A percentile compares a stretch with the other conserved stretches of the same genome.
phyloP scores from a whole-genome alignment of 2,888 invertebrate genomes.

The Torymus aiolomorphi region DNA sequence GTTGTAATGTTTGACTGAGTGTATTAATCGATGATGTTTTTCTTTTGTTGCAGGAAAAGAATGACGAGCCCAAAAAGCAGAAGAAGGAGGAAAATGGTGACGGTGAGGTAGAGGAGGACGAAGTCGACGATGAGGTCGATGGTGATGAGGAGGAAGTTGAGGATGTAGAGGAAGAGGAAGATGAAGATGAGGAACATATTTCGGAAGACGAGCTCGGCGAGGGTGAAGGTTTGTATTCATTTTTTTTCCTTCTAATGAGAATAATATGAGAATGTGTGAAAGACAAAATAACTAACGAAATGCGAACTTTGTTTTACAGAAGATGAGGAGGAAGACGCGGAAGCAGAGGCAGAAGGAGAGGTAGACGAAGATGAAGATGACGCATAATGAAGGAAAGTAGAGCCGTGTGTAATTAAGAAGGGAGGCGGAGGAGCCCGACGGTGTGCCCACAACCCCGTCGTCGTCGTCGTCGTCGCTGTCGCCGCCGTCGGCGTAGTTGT shows the following conservation, averaged over 20 bases:
- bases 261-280: neutral
- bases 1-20: neutral
- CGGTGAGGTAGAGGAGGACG: conserved; percentile 79
- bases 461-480: conserved; percentile 51
- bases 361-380: conserved; percentile 73
- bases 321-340: conserved; percentile 72
- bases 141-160: conserved; percentile 82
- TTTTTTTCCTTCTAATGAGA: neutral
- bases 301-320: conserved; percentile 62
- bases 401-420: conserved; percentile 71
- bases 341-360: conserved; percentile 69
- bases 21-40: neutral
- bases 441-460: conserved; percentile 61
- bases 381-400: conserved; percentile 73
- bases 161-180: conserved; percentile 81
- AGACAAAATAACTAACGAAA: neutral
- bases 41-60: conserved; percentile 79
- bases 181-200: conserved; percentile 83
- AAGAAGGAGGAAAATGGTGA: conserved; percentile 88
- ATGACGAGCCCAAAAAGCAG: conserved; percentile 86
- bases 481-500: conserved; percentile 65
- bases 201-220: conserved; percentile 76
- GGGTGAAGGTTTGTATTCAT: conserved; percentile 65
- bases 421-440: conserved; percentile 67
- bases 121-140: conserved; percentile 81